Conservation (phyloP, 2,113 vertebrate species). For the Myanophis thanlyinensis region DNA sequence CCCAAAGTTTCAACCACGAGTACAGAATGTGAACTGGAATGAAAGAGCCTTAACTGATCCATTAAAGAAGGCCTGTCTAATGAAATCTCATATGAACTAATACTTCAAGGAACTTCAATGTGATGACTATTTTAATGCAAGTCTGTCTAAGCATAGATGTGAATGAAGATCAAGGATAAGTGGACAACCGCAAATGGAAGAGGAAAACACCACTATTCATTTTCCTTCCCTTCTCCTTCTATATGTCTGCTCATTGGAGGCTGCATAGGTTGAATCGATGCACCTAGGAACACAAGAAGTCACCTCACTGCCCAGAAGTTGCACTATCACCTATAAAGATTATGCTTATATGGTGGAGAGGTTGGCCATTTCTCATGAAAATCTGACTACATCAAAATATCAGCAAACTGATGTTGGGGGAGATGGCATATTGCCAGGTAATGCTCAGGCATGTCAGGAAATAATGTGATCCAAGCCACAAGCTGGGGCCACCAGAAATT, state of each 20-base stretch:
- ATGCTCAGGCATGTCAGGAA: not conserved
- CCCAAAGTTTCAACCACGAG: not conserved
- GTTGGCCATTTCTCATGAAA: not conserved
- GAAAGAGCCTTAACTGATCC: not conserved
- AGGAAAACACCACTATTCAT: not conserved
- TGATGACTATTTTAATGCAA: not conserved
- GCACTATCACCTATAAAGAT: not conserved
- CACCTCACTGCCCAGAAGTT: not conserved
- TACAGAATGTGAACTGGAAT: not conserved
- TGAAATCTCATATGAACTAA: not conserved
- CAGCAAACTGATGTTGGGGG: not conserved
- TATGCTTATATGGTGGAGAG: not conserved
- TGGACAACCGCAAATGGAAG: not conserved
- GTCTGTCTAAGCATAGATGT: not conserved
- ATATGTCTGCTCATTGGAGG: not conserved
- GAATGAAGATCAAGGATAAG: not conserved
- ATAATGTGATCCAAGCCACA: not conserved
- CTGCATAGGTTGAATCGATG: not conserved
- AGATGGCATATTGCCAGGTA: not conserved
- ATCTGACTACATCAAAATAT: not conserved
- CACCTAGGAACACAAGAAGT: not conserved
- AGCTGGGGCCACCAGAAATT: not conserved
- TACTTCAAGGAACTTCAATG: not conserved
- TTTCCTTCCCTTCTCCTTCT: not conserved
- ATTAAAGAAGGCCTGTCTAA: not conserved